Evolutionary conservation across 2,797 vertebrate species (phyloP), one percentile per base, ranked within the genome.

Genomic region (Arremon brunneinucha): DNA sequence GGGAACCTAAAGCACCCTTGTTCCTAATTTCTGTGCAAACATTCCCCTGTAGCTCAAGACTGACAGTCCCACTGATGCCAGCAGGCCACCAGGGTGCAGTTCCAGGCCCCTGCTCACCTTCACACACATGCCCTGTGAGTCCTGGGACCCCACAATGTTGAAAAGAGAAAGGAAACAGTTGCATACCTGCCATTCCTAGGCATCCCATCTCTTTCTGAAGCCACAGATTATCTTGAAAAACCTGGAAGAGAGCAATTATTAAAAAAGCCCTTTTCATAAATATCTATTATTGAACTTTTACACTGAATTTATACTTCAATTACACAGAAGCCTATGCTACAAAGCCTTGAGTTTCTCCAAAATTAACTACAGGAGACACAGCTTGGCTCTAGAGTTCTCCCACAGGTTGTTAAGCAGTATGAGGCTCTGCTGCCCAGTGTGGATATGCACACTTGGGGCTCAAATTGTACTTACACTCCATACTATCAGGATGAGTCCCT

Each of bases 121-220:
- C 11, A 34, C 7, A 60, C 2, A 18, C 34, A 32, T 3, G 6
- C 2, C 24, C 41, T 24, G 2, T 24, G 63, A 56, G 22, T 35
- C 14, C 53, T 49, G 12, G 22, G 39, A 81, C 18, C 4, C 6
- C 46, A 75, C 9, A 19, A 32, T 1, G 9, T 16, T 56, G 59
- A 75, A 56, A 87, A 95, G 32, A 76, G 23, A 44, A 19, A 77
- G 10, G 39, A 49, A 88, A 79, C 20, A 41, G 57, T 46, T 78
- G 83, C 95, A 50, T 90, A 98, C 97, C 97, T 87, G 79, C 44
- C 39, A 83, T 77, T 16, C 22, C 44, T 20, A 62, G 10, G 32
- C 15, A 69, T 23, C 30, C 47, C 8, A n/a, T 60, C 64, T 80
- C 79, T 30, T n/a, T 43, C 21, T n/a, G 63, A 85, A 90, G 79